A percentile compares a stretch with the other conserved stretches of the same genome.
Conservation (phyloP, 2,797 vertebrate species). For the Psittacula derbiana region DNA sequence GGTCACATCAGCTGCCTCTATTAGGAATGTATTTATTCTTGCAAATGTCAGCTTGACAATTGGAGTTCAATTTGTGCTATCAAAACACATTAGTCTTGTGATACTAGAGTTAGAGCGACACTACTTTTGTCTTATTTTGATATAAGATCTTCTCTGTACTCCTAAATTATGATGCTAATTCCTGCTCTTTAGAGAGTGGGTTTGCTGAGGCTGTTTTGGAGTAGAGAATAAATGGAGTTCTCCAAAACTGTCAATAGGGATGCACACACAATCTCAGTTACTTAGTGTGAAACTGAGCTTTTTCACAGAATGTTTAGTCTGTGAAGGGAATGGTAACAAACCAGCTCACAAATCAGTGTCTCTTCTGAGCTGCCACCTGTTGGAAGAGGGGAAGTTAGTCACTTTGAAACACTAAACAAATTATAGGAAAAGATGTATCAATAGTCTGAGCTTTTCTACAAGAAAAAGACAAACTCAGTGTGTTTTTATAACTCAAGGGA, state of each 20-base stretch:
- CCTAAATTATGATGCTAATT: background rate
- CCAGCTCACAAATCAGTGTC: background rate
- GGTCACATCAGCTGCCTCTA: slow-evolving; percentile 38
- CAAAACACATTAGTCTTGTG: slow-evolving; percentile 11
- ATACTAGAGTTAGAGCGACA: background rate
- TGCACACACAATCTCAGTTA: background rate
- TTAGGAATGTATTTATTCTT: slow-evolving; percentile 30
- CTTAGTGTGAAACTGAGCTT: background rate
- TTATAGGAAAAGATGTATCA: background rate
- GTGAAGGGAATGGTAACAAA: background rate
- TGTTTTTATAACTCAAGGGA: background rate
- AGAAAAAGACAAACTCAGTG: background rate
- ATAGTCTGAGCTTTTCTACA: background rate
- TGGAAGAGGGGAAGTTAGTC: background rate
- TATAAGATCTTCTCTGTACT: background rate
- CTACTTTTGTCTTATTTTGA: background rate
- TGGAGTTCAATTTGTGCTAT: slow-evolving; percentile 38
- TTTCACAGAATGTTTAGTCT: background rate
- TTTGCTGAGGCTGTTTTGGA: background rate
- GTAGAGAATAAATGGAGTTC: background rate
- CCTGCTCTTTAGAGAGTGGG: background rate
- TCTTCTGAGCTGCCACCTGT: background rate
- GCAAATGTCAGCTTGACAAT: slow-evolving; percentile 17
- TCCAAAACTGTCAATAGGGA: background rate
- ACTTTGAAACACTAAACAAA: background rate